Conservation (phyloP, 2,113 vertebrate species). For the Sceloporus tristichus region DNA sequence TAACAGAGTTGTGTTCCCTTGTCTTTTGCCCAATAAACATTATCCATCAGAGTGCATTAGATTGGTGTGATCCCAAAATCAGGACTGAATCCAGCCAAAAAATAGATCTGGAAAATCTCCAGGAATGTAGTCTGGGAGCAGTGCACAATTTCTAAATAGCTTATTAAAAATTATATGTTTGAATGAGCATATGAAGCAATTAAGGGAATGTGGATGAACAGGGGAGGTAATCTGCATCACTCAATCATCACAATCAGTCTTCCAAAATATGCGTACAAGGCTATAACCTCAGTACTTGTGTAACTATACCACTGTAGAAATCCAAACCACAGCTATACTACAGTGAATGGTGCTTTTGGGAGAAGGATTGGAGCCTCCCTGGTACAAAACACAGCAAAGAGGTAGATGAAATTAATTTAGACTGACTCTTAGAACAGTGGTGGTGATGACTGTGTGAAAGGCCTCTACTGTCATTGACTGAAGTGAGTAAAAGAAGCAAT, state of each 20-base stretch:
- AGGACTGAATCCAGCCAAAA: too few relatives aligned
- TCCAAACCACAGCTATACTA: not conserved
- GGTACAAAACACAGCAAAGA: not conserved
- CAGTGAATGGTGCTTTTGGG: not conserved
- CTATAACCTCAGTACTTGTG: not conserved
- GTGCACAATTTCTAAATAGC: not conserved
- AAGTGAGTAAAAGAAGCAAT: not conserved
- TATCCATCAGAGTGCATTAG: not conserved
- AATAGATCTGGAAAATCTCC: not conserved
- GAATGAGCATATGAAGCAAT: not conserved
- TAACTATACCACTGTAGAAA: not conserved
- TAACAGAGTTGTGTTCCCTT: not conserved
- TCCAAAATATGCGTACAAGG: not conserved
- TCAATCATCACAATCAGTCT: not conserved
- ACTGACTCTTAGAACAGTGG: not conserved
- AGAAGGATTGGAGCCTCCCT: not conserved
- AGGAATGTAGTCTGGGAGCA: not conserved
- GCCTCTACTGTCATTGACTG: not conserved
- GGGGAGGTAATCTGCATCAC: not conserved
- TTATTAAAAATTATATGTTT: not conserved
- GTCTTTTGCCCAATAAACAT: not conserved
- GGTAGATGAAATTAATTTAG: not conserved
- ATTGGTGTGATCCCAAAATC: too few relatives aligned
- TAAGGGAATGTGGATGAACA: not conserved
- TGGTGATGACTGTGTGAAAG: not conserved